A percentile compares a stretch with the other conserved stretches of the same genome.
These are phyloP conservation scores for Bombus superbus DNA, from an alignment of 1,140 invertebrate species.

Conservation along the genomic window DNA sequence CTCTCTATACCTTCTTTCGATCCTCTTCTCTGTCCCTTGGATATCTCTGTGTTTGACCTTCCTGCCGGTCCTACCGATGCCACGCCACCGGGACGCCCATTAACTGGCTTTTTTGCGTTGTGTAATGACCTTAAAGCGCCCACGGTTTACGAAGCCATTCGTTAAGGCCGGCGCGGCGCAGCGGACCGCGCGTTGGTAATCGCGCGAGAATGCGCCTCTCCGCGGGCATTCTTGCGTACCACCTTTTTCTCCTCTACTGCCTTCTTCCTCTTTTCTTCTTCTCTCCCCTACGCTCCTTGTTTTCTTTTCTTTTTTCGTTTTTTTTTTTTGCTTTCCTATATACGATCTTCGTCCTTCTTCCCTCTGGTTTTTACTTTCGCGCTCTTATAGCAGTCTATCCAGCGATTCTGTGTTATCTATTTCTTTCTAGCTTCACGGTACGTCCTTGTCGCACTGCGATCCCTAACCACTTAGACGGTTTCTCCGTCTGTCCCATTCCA, in stretches of 20 bases:
- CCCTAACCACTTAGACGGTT: background rate
- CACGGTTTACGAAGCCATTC: conserved; percentile 75
- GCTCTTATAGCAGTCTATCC: background rate
- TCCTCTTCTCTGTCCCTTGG: conserved; percentile 1
- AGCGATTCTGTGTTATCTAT: background rate
- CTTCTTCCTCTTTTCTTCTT: background rate
- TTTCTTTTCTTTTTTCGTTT: conserved; percentile 7
- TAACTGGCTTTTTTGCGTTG: conserved; percentile 70
- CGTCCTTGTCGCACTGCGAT: background rate
- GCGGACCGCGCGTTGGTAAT: conserved; percentile 48
- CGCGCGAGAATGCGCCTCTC: conserved; percentile 63
- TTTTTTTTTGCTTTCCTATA: no score
- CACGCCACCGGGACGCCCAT: conserved; percentile 59
- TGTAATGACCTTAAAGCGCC: conserved; percentile 73
- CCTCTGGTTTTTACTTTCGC: background rate
- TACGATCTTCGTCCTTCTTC: background rate
- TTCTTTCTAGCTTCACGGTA: background rate
- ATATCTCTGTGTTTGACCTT: conserved; percentile 5
- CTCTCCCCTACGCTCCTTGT: background rate
- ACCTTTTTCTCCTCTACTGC: conserved; percentile 40
- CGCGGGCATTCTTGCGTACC: conserved; percentile 65
- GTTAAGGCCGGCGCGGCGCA: conserved; percentile 55
- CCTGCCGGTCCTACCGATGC: conserved; percentile 18
- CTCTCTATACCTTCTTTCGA: background rate
- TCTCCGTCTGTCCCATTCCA: background rate